Percentiles rank a stretch among this genome's conserved stretches.
These are phyloP conservation scores for Echiichthys vipera DNA, from an alignment of 2,797 vertebrate species.

Conservation along the genomic window DNA sequence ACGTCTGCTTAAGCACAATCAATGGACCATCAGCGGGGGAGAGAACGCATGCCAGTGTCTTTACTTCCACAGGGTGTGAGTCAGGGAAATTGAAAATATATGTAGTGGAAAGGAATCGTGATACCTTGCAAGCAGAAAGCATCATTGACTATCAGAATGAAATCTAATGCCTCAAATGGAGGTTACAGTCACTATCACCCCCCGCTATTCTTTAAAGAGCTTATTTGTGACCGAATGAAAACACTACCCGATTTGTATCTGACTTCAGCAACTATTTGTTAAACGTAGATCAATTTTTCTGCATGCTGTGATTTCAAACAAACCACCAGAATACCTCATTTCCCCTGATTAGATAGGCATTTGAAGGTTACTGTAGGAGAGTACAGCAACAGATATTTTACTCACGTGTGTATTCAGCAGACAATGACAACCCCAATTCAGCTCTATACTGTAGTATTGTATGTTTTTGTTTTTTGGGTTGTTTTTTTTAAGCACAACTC, in stretches of 20 bases:
- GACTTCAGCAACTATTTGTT: constrained; percentile 61
- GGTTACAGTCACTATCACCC: constrained; percentile 42
- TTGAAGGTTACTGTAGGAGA: constrained; percentile 63
- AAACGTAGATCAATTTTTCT: constrained; percentile 52
- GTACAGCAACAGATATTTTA: constrained; percentile 30
- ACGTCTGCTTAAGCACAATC: constrained; percentile 86
- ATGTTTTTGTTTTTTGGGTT: too few species aligned
- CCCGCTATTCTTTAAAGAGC: constrained; percentile 49
- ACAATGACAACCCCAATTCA: constrained; percentile 44
- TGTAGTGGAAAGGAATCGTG: constrained; percentile 79
- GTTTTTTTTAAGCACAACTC: constrained; percentile 44
- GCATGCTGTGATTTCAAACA: constrained; percentile 60
- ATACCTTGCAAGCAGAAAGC: constrained; percentile 62
- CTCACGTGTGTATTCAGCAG: constrained; percentile 19
- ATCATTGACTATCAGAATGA: constrained; percentile 69
- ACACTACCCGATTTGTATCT: constrained; percentile 45
- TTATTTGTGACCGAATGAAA: constrained; percentile 61
- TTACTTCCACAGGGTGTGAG: constrained; percentile 75
- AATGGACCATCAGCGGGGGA: constrained; percentile 81
- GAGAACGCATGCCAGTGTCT: constrained; percentile 75
- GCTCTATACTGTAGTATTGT: constrained; percentile 16
- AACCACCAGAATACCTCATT: constrained; percentile 53
- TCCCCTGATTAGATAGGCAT: constrained; percentile 53
- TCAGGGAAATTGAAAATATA: constrained; percentile 82
- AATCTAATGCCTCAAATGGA: constrained; percentile 65